Evolutionary conservation across 2,888 invertebrate species (phyloP), one percentile per base, ranked within the genome.

Genomic region (Anorthoa munda): DNA sequence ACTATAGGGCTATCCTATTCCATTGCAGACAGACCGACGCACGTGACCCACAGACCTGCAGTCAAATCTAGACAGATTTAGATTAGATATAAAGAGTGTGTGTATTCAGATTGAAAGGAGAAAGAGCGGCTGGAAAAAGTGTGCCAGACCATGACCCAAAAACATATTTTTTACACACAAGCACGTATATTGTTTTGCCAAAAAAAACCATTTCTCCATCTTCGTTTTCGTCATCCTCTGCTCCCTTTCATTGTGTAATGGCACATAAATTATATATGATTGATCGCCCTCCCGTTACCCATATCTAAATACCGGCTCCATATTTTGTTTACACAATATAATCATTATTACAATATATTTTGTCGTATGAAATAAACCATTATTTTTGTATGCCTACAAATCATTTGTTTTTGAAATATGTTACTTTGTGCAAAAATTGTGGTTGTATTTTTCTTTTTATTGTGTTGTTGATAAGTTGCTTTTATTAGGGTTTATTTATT

Each of bases 231-330:
- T 83, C 83, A 75, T 78, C 48, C 53, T 72, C 74, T 61, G 73
- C 23, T 72, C 66, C 66, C 72, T 80, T 86, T 80, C 77, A 85
- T 66, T 74, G 77, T 74, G 75, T 81, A 85, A 86, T 83, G 85
- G 87, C 50, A 85, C 83, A 87, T 86, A 85, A 76, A 87, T 86
- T 87, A 87, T 81, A 61, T 72, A 60, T 87, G 87, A 86, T 86
- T 86, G 87, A 86, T 86, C 77, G 68, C 72, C 50, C 65, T 55
- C 23, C 68, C 66, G 70, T 75, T 75, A 73, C 75, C 64, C 82
- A 80, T 73, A 77, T 76, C 81, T 81, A 84, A 84, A 78, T 86
- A 85, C 81, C 66, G 81, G 81, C 63, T 58, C 53, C 67, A 68
- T 76, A 83, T 81, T 82, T 63, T 85, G 83, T 80, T 79, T 80